Evolutionary conservation across 1,140 invertebrate species (phyloP).

Genomic region (Lethrus apterus): DNA sequence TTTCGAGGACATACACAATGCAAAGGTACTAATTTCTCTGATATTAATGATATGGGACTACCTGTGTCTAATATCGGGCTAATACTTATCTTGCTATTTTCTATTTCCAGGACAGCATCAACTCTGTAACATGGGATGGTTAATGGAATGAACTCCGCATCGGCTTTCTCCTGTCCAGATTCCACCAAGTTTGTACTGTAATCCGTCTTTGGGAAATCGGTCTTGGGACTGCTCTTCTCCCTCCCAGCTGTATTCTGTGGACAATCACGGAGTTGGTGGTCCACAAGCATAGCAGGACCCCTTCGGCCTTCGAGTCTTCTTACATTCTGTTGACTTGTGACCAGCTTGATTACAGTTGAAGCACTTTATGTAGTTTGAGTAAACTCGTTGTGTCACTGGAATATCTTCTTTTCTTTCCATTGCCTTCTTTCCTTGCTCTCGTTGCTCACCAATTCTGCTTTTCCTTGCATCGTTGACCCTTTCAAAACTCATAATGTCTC

Average conservation of each 20-base stretch:
- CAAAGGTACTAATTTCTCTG: not conserved
- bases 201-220: no score
- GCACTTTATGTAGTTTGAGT: no score
- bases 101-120: no score
- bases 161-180: no score
- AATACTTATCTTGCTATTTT: not conserved
- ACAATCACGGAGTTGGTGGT: no score
- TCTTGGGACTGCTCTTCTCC: no score
- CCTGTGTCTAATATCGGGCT: conserved; percentile 6
- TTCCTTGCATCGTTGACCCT: conserved; percentile 4
- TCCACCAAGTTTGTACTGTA: no score
- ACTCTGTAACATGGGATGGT: no score
- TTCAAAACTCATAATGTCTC: conserved; percentile 8
- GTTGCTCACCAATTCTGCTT: not conserved
- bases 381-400: no score
- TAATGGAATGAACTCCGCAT: no score
- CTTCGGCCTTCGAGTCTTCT: conserved; percentile 5
- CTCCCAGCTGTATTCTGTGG: no score
- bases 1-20: not conserved
- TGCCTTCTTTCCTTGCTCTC: not conserved
- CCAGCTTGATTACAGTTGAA: conserved; percentile 14
- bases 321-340: conserved; percentile 14
- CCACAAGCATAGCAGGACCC: conserved; percentile 17
- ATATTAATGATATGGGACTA: conserved; percentile 1
- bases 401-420: not conserved